Base-by-base conservation (phyloP, 2,797 vertebrate genomes). In the Tokudaia muenninki region DNA sequence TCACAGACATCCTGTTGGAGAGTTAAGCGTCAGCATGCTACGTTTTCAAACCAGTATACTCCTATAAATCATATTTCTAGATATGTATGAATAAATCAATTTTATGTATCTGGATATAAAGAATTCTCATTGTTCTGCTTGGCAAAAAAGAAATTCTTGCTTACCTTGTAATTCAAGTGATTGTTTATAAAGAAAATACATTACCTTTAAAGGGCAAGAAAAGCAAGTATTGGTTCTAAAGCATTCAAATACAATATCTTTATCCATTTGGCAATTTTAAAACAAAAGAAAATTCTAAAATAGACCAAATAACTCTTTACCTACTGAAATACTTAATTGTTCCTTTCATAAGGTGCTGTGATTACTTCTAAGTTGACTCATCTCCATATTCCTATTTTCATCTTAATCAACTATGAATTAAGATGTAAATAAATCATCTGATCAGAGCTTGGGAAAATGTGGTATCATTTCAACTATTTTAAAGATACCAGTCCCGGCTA, bases 1-100 rank as follows among this genome's bases (percentile, higher is more conserved):
- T 41, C 98, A 97, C 88, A 94, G 41, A 91, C 95, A 90, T 92
- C 87, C 44, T 93, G 92, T 88, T 92, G 86, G 93, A 94, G 94
- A 91, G 79, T 26, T 79, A 67, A 55, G 94, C 74, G 91, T 29
- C 22, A 14, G 52, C 44, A 50, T 57, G 7, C 3, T 50, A 34
- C 55, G 26, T 72, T 94, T 90, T 90, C 79, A 91, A 95, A 89
- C 47, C 65, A 87, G 8, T 44, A 11, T 79, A 75, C 92, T 59
- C 96, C 52, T 91, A 37, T 47, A 87, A 86, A 92, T 61, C 63
- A 94, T 41, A 92, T 93, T 80, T 21, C 61, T 67, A 92, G 21
- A 37, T 79, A 90, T 50, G 34, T 47, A 87, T 31, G 31, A 61
- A 78, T 91, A 90, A 92, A 80, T 72, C 52, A 84, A n/a, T 59